phyloP scores from a whole-genome alignment of 2,113 vertebrate genomes.

The Ptyas mucosa region DNA sequence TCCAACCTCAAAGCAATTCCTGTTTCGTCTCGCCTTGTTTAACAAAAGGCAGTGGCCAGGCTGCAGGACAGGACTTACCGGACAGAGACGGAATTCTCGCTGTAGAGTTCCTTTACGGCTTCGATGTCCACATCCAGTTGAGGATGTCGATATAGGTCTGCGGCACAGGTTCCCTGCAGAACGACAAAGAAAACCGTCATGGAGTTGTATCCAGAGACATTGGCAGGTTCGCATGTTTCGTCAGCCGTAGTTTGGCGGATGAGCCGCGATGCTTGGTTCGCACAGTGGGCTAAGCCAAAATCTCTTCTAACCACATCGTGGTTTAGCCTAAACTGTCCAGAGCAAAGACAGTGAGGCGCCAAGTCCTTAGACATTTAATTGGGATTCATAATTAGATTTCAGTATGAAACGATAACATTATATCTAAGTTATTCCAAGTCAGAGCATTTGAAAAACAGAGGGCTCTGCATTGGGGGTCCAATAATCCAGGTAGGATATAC shows the following conservation, averaged over 20 bases:
- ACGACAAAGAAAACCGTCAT: not conserved
- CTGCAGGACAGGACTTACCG: conserved; percentile 71
- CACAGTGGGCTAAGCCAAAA: not conserved
- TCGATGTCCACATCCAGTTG: conserved; percentile 98
- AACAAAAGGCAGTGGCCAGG: not conserved
- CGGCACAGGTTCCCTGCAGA: conserved; percentile 89
- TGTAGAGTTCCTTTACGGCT: conserved; percentile 97
- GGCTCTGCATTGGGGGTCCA: not conserved
- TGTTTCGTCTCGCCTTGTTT: not conserved
- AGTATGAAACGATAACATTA: not conserved
- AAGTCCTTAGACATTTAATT: not conserved
- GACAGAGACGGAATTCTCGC: conserved; percentile 90
- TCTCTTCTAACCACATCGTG: not conserved
- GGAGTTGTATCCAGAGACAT: not conserved
- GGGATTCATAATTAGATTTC: not conserved
- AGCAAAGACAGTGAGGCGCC: not conserved
- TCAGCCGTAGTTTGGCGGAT: not conserved
- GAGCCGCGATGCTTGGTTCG: not conserved
- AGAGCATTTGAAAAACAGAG: not conserved
- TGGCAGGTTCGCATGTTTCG: not conserved
- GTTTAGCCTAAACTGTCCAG: not conserved
- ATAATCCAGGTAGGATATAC: not conserved
- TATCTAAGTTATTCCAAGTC: not conserved
- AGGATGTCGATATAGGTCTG: conserved; percentile 94
- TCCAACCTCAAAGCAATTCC: not conserved